phyloP scores from a whole-genome alignment of 2,113 vertebrate genomes.

The Morone saxatilis region DNA sequence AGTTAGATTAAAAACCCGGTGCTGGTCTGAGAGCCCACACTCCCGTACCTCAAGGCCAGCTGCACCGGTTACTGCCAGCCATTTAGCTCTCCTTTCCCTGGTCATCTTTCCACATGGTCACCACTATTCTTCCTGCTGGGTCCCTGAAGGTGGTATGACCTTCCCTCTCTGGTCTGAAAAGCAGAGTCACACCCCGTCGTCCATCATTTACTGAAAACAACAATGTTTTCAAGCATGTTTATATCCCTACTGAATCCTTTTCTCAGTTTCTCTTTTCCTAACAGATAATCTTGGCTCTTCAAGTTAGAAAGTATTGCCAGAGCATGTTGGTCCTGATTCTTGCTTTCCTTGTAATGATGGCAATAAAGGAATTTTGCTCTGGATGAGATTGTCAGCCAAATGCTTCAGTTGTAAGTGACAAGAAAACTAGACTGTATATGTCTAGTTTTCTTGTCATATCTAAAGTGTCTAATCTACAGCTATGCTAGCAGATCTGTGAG shows the following conservation, averaged over 20 bases:
- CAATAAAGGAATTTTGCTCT: not conserved
- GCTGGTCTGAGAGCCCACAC: slow-evolving; percentile 4
- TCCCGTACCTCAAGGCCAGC: slow-evolving; percentile 21
- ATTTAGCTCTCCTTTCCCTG: slow-evolving; percentile 18
- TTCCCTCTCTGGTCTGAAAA: slow-evolving; percentile 47
- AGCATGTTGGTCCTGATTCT: not conserved
- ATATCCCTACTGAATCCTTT: not conserved
- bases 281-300: not conserved
- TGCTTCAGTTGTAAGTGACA: not conserved
- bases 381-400: not conserved
- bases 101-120: slow-evolving; percentile 49
- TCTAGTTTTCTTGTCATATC: too few relatives aligned
- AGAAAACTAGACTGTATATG: not conserved
- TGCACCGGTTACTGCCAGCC: not conserved
- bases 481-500: not conserved
- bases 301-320: not conserved
- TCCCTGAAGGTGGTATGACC: slow-evolving; percentile 31
- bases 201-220: slow-evolving; percentile 31
- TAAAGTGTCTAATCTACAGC: too few relatives aligned
- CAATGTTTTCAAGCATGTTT: slow-evolving; percentile 16
- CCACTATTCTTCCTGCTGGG: slow-evolving; percentile 4
- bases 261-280: not conserved
- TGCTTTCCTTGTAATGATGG: slow-evolving; percentile 7
- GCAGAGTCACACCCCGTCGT: slow-evolving; percentile 8
- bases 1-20: slow-evolving; percentile 29